phyloP scores from a whole-genome alignment of 2,888 invertebrate genomes.

The Rotaria macrura region DNA sequence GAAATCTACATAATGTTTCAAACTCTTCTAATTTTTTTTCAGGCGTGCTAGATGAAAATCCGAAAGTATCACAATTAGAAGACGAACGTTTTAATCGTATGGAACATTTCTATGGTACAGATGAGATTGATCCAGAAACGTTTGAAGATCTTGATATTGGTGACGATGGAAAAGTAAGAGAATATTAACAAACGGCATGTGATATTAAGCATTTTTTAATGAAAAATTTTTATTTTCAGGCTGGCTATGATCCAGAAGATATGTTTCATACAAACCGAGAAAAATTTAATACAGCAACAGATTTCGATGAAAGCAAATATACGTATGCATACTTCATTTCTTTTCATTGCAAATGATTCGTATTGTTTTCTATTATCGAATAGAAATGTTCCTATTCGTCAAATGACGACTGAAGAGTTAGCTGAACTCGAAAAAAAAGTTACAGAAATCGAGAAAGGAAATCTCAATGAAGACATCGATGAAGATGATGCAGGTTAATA shows the following conservation, averaged over 20 bases:
- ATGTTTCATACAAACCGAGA: constrained; percentile 4
- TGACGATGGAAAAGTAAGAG: neutral
- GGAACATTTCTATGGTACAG: neutral
- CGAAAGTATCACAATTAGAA: neutral
- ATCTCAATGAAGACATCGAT: neutral
- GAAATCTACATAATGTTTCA: too few species aligned
- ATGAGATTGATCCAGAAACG: neutral
- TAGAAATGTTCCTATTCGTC: neutral
- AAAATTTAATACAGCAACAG: neutral
- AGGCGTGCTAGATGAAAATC: neutral
- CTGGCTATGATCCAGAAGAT: neutral
- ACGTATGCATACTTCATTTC: neutral
- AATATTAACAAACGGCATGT: too few species aligned
- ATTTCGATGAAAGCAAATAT: constrained; percentile 6
- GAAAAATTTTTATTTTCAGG: neutral
- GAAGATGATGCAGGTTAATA: neutral
- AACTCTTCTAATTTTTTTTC: too few species aligned
- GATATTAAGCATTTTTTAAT: too few species aligned
- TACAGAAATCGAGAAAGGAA: neutral
- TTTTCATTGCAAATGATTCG: too few species aligned
- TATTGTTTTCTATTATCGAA: neutral
- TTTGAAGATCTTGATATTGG: neutral
- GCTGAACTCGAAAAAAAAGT: neutral
- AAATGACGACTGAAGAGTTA: neutral
- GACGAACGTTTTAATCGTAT: neutral